phyloP scores from a whole-genome alignment of 2,113 vertebrate species.

The Pluvialis apricaria region DNA sequence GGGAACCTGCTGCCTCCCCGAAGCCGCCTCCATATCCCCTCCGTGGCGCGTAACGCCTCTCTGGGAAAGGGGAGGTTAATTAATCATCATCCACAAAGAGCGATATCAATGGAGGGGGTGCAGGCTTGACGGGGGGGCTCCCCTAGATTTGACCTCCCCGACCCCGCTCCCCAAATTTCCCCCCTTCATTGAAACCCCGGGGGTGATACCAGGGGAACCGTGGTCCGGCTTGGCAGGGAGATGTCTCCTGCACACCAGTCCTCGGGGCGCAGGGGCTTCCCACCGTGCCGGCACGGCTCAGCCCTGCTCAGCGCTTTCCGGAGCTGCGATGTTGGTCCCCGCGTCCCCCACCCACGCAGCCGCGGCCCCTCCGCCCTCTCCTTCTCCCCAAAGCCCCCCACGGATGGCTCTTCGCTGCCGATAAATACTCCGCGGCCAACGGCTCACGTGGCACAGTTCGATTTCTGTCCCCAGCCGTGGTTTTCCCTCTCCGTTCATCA shows the following conservation, averaged over 20 bases:
- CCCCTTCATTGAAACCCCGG: not conserved
- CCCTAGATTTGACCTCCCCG: no score
- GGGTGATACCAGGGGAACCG: rapidly evolving
- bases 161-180: not conserved
- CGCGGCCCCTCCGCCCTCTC: not conserved
- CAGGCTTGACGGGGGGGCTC: no score
- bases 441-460: rapidly evolving
- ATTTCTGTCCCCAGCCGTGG: not conserved
- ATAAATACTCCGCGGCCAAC: rapidly evolving
- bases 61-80: no score
- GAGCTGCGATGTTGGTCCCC: rapidly evolving
- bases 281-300: no score
- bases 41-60: no score
- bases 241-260: not conserved
- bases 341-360: rapidly evolving
- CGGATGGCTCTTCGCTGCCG: rapidly evolving
- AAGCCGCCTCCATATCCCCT: no score
- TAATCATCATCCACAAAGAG: no score
- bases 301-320: rapidly evolving
- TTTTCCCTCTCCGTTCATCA: not conserved
- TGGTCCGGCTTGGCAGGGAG: not conserved
- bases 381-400: not conserved
- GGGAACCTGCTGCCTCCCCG: no score
- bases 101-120: no score
- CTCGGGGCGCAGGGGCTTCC: no score